These are phyloP conservation scores for Clarias magur DNA, from an alignment of 2,113 vertebrate genomes.

Conservation along the genomic window DNA sequence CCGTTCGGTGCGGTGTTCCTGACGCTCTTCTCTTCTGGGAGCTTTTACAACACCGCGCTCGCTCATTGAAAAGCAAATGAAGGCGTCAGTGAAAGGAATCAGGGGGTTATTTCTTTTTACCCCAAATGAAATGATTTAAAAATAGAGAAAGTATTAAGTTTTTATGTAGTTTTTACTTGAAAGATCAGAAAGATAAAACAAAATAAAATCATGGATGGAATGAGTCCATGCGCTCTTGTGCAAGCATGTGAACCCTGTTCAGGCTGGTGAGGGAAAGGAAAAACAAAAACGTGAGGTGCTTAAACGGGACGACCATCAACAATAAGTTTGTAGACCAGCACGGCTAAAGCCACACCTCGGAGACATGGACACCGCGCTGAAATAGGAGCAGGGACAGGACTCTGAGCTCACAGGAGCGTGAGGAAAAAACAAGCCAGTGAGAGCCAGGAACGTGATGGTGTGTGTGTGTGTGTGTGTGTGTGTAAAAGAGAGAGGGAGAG, in stretches of 20 bases:
- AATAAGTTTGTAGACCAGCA: background rate
- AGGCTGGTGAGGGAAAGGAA: background rate
- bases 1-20: background rate
- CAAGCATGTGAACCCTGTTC: background rate
- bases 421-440: slow-evolving; percentile 67
- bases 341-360: slow-evolving; percentile 59
- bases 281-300: background rate
- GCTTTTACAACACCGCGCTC: slow-evolving; percentile 21
- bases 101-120: background rate
- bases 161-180: background rate
- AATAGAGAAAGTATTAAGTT: background rate
- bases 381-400: slow-evolving; percentile 71
- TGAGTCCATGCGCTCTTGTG: background rate
- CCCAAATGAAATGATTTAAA: background rate
- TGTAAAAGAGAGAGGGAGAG: background rate
- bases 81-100: background rate
- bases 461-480: slow-evolving; percentile 45
- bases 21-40: background rate
- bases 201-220: slow-evolving; percentile 1
- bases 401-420: slow-evolving; percentile 65
- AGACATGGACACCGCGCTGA: slow-evolving; percentile 67
- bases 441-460: slow-evolving; percentile 61
- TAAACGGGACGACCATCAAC: background rate
- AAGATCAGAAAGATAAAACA: background rate
- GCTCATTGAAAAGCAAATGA: slow-evolving; percentile 34